Evolutionary conservation across 2,888 invertebrate genomes (phyloP), one percentile per base, ranked within the genome.

Genomic region (Phaedon cochleariae): DNA sequence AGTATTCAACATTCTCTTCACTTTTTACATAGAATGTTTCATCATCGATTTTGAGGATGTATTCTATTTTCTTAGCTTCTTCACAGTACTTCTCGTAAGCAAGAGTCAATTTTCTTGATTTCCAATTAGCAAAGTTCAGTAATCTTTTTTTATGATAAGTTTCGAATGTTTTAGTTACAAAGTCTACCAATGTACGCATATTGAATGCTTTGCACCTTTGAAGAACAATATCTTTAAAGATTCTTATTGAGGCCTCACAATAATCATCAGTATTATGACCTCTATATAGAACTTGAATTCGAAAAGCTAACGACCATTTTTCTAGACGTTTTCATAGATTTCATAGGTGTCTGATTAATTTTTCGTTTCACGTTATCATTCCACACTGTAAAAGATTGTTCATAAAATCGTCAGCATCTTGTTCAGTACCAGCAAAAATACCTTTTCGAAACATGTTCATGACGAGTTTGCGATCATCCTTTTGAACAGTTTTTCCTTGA

Each of bases 131-230:
- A 65, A 52, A 64, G 29, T 21, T 20, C 18, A 63, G 22, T 41
- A 65, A 48, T n/a, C 26, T 37, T 34, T 62, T 18, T 31, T 22
- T 62, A 34, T 65, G 64, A 48, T 65, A 64, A 12, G 26, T 21
- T 34, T 65, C 65, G 29, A 65, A 65, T 10, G 55, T 48, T 5
- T 64, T 65, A 29, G 10, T 7, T n/a, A 65, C 48, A 64, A 64
- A 65, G 46, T 65, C 65, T 21, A 37, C 57, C 62, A 26, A 67
- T 51, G 68, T 71, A 65, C 68, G 69, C 46, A 60, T 54, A 63
- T 74, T 71, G 58, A 74, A 74, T 10, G 64, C 71, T 68, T 74
- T 73, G 59, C 64, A 69, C 17, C 70, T 41, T 46, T 72, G 64
- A 12, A 72, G 65, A 57, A 74, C 65, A 26, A 68, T 67, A 59